Conservation (phyloP, 2,797 vertebrate species). For the Propithecus deckenii region DNA sequence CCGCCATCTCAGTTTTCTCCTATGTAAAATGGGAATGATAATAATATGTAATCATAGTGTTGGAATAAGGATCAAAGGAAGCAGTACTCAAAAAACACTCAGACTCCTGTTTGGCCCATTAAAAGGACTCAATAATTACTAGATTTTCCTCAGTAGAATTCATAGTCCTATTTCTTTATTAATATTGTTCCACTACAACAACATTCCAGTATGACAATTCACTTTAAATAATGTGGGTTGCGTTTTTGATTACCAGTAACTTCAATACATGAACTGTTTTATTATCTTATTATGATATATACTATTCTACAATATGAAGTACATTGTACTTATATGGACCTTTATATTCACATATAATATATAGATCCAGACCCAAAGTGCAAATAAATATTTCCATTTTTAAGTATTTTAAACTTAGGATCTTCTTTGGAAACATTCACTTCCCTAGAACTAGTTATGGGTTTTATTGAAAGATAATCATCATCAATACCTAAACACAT, state of each 20-base stretch:
- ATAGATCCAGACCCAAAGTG: background rate
- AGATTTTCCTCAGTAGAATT: background rate
- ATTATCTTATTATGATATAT: background rate
- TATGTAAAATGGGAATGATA: background rate
- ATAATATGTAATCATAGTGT: background rate
- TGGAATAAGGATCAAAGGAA: background rate
- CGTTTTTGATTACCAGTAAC: background rate
- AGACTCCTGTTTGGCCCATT: background rate
- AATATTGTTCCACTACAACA: background rate
- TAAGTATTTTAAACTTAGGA: background rate
- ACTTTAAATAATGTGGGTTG: background rate
- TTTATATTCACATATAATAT: background rate
- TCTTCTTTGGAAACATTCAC: background rate
- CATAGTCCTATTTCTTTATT: background rate
- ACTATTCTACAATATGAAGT: background rate
- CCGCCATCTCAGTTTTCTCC: background rate
- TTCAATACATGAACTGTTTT: background rate
- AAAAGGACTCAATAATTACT: background rate
- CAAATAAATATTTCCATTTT: background rate
- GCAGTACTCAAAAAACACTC: background rate
- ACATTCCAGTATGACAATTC: background rate
- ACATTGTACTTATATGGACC: background rate
- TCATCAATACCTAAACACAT: background rate
- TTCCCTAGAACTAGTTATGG: background rate
- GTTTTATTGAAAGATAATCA: background rate